Conservation (phyloP, 2,113 vertebrate species). For the Tragelaphus scriptus region DNA sequence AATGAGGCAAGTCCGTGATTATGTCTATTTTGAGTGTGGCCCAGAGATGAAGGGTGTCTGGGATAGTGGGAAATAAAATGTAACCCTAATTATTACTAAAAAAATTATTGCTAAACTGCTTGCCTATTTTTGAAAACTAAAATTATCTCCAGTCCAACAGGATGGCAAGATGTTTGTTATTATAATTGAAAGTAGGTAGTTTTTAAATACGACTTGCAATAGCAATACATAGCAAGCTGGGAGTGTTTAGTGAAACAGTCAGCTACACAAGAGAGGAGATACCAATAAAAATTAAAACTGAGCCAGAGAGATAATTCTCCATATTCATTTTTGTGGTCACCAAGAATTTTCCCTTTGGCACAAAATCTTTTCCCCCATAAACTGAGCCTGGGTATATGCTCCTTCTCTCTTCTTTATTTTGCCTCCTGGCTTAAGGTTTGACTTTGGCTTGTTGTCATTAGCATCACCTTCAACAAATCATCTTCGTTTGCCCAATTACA, state of each 20-base stretch:
- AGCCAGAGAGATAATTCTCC: constrained; percentile 4
- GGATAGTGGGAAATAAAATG: background rate
- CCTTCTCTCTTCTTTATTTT: background rate
- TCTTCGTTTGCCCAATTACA: constrained; percentile 58
- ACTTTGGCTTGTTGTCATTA: constrained; percentile 51
- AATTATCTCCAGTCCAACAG: constrained; percentile 11
- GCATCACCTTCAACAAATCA: constrained; percentile 60
- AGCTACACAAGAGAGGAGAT: background rate
- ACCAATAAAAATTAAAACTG: background rate
- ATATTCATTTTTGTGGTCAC: constrained; percentile 44
- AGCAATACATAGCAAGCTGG: background rate
- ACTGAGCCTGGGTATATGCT: constrained; percentile 28
- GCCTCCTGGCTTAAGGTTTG: background rate
- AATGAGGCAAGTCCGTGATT: background rate
- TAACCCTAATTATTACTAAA: background rate
- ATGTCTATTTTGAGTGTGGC: background rate
- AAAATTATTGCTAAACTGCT: background rate
- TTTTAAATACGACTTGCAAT: constrained; percentile 30
- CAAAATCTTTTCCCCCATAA: constrained; percentile 25
- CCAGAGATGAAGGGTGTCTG: background rate
- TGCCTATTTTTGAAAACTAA: constrained; percentile 13
- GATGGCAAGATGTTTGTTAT: background rate
- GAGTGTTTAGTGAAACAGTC: background rate
- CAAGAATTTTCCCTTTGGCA: background rate
- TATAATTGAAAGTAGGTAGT: constrained; percentile 21